Base-by-base conservation (phyloP, 2,797 vertebrate genomes). In the Hippoglossus hippoglossus region DNA sequence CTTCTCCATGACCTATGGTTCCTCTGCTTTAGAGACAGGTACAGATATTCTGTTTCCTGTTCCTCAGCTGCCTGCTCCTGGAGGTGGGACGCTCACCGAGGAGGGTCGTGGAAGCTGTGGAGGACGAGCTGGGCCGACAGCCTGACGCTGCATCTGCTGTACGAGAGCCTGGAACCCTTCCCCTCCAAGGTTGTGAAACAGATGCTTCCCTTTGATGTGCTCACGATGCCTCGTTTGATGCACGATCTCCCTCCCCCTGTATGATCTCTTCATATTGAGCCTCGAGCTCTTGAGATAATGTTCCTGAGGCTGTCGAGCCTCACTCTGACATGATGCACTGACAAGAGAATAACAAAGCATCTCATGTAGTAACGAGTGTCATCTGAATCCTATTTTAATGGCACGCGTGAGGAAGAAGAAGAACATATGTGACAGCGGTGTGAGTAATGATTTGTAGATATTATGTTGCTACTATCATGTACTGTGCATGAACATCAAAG, bases 161-260 rank as follows among this genome's bases (percentile, higher is more conserved):
- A 51, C 36, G 13, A 28, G 57, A 56, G 71, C 41, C 71, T 67
- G 56, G 67, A 79, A 80, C 44, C 75, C 71, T 28, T 36, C 57
- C 53, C 65, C 57, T 71, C 74, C 64, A 25, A 84, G 79, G 68
- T 86, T 81, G 59, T 59, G 63, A 88, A 87, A 87, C 87, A 90
- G 85, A 90, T 83, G 88, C 63, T 80, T 69, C 57, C 62, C 85
- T 93, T 93, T 93, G 92, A 92, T 90, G 89, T 90, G 57, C 73
- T 52, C 58, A 63, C 28, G 21, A 71, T 70, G 73, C 71, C 75
- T 67, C 58, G 80, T 88, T 83, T 93, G 86, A 89, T 86, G 88
- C 87, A 80, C 80, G 78, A 84, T 65, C 59, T 79, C 75, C 67
- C 70, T 81, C 76, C 39, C 56, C 67, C 56, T 57, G 58, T 77